Base-by-base conservation (phyloP, 2,888 invertebrate genomes). In the Clusia tigrina region DNA sequence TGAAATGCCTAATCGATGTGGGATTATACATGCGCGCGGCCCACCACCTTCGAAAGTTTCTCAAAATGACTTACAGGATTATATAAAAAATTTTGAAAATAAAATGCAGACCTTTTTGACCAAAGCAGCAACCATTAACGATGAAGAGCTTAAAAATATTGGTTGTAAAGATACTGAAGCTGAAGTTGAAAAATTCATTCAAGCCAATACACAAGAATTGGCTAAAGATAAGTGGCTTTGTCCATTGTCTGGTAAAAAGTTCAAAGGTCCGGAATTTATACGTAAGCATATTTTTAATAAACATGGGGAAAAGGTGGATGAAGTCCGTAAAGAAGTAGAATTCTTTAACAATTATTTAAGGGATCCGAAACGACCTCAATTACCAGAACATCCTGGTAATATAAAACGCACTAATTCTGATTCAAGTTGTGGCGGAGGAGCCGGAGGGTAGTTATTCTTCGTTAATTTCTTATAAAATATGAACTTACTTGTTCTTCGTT, bases 181-280 rank as follows among this genome's bases (percentile, higher is more conserved):
- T 1, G 83, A 84, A 81, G 85, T 97, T 1, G 97, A 98, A 77
- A 96, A 96, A 82, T 98, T 99, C 82, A 91, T 99, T 17, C 90
- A 92, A 75, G 92, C 96, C 0, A 99, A 99, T 81, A 97, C 97
- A 0, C 95, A 98, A 78, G 98, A 99, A 84, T 80, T 99, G 69
- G 94, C 95, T 0, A 97, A 97, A 81, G 99, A 98, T 81, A 99
- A 99, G 77, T 99, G 98, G 98, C 84, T 99, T 70, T 99, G 99
- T 84, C 99, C 99, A 0, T 85, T 99, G 9, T 98, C 97, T 60
- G 98, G 98, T 1, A 99, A 99, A 83, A 99, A 99, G 83, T 99
- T 99, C 85, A 99, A 98, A 82, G 92, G 98, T 0, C 98, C 98
- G 0, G 98, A 99, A 82, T 99, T 98, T 84, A 97, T 99, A 26